These are phyloP conservation scores for Drosophila differens DNA, from an alignment of 2,888 invertebrate species.

Conservation along the genomic window DNA sequence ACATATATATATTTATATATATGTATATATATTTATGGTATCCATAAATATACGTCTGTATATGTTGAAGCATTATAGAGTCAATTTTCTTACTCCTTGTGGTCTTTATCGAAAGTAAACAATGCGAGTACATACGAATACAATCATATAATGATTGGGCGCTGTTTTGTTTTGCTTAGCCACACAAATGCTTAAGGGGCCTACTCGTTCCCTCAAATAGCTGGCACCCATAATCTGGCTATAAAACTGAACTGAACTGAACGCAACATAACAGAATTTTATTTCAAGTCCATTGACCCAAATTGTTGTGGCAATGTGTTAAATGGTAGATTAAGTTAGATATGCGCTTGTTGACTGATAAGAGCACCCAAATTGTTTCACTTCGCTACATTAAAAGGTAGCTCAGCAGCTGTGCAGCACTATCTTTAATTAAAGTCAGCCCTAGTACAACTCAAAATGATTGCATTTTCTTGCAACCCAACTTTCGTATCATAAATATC, in stretches of 20 bases:
- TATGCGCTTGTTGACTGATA: slow-evolving; percentile 60
- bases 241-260: slow-evolving; percentile 37
- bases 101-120: slow-evolving; percentile 75
- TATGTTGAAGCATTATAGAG: slow-evolving; percentile 55
- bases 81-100: slow-evolving; percentile 61
- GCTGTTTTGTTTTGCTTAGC: slow-evolving; percentile 47
- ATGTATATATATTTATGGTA: not conserved
- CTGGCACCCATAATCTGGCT: slow-evolving; percentile 42
- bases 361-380: slow-evolving; percentile 46
- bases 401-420: slow-evolving; percentile 22
- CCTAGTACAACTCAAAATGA: slow-evolving; percentile 27
- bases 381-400: slow-evolving; percentile 11
- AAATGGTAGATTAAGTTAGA: slow-evolving; percentile 49
- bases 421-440: slow-evolving; percentile 47
- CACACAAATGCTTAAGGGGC: slow-evolving; percentile 3
- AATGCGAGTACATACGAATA: slow-evolving; percentile 20
- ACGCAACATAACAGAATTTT: slow-evolving; percentile 31
- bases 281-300: slow-evolving; percentile 74
- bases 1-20: slow-evolving; percentile 1
- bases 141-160: slow-evolving; percentile 60
- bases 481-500: slow-evolving; percentile 40
- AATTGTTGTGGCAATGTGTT: slow-evolving; percentile 66
- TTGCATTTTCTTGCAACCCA: slow-evolving; percentile 19
- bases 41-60: not conserved
- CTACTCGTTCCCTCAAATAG: slow-evolving; percentile 22